These are phyloP conservation scores for Drosophila funebris DNA, from an alignment of 1,140 invertebrate species.

Conservation along the genomic window DNA sequence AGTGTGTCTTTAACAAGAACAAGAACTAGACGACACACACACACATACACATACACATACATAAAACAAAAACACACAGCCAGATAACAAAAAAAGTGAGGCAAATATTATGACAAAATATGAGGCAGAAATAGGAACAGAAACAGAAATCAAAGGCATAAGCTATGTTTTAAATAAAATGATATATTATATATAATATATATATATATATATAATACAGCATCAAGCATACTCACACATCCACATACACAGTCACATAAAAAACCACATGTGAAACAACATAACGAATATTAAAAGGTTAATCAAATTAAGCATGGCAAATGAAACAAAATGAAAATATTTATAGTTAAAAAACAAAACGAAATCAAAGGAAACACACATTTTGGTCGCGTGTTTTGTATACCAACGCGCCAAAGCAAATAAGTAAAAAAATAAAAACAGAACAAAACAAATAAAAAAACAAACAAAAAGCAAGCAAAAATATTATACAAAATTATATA, in stretches of 20 bases:
- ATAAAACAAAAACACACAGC: no score
- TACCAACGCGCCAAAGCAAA: constrained; percentile 68
- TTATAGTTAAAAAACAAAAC: constrained; percentile 67
- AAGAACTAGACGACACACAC: constrained; percentile 55
- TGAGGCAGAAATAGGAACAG: constrained; percentile 41
- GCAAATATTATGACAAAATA: constrained; percentile 27
- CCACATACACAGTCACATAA: constrained; percentile 49
- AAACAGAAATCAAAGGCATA: constrained; percentile 65
- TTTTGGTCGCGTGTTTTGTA: constrained; percentile 72
- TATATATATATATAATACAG: constrained; percentile 24
- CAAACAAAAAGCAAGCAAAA: constrained; percentile 40
- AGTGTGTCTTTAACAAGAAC: constrained; percentile 60
- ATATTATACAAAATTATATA: constrained; percentile 73
- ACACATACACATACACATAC: neutral
- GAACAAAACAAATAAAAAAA: constrained; percentile 48
- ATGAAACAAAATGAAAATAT: constrained; percentile 57
- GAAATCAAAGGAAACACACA: constrained; percentile 26
- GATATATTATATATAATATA: constrained; percentile 30
- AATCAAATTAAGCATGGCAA: constrained; percentile 72
- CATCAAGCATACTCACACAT: constrained; percentile 12
- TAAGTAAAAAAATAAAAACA: no score
- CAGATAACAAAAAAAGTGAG: constrained; percentile 38
- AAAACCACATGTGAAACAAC: constrained; percentile 68
- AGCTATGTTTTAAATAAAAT: constrained; percentile 73
- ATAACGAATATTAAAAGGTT: constrained; percentile 79